Evolutionary conservation across 2,113 vertebrate genomes (phyloP).

Genomic region (Anolis sagrei): DNA sequence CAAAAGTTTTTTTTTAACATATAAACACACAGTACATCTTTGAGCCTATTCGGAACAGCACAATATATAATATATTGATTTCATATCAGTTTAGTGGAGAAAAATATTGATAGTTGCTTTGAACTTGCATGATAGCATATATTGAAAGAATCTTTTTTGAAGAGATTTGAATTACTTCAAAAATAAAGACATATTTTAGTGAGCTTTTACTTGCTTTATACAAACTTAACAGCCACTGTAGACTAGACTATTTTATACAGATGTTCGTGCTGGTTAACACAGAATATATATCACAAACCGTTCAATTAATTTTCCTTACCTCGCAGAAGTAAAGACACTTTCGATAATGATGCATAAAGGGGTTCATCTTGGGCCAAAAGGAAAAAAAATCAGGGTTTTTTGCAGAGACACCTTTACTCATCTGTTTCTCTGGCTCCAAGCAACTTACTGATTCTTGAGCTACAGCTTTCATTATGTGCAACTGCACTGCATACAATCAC

Average conservation of each 20-base stretch:
- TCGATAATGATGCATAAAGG: conserved; percentile 67
- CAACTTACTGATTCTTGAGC: conserved; percentile 43
- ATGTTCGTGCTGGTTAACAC: conserved; percentile 22
- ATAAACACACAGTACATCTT: neutral
- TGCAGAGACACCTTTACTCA: conserved; percentile 6
- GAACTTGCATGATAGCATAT: conserved; percentile 31
- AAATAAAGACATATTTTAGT: conserved; percentile 28
- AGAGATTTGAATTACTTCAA: neutral
- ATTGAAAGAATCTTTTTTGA: conserved; percentile 24
- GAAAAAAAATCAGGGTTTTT: neutral
- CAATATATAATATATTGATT: neutral
- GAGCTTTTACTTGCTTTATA: neutral
- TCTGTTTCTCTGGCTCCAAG: conserved; percentile 50
- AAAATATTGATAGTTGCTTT: neutral
- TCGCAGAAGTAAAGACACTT: conserved; percentile 67
- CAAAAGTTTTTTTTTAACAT: neutral
- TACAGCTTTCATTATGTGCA: conserved; percentile 57
- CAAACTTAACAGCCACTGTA: conserved; percentile 27
- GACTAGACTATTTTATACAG: neutral
- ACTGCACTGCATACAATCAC: conserved; percentile 44
- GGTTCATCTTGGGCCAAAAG: conserved; percentile 7
- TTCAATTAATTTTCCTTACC: conserved; percentile 68
- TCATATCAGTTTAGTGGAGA: conserved; percentile 7
- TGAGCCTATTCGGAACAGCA: neutral
- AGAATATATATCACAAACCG: conserved; percentile 28